phyloP scores from a whole-genome alignment of 37 sponge, comb jelly and placozoan species.

The Diacarnus erythraeanus region DNA sequence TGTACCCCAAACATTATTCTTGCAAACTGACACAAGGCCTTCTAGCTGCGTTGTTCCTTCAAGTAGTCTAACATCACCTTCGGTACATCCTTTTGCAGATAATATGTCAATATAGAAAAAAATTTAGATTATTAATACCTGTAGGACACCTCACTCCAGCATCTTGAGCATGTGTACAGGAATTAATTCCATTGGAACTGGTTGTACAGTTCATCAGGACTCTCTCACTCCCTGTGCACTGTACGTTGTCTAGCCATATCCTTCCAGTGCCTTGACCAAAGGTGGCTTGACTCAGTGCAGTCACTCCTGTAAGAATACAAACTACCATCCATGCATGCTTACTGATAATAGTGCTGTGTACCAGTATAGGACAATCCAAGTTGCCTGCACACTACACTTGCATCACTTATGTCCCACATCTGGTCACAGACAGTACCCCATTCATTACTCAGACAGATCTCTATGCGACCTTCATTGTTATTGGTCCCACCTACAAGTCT shows the following conservation, averaged over 20 bases:
- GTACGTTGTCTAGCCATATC: background rate
- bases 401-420: conserved; percentile 11
- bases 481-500: conserved; percentile 39
- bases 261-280: conserved; percentile 18
- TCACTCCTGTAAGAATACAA: background rate
- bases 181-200: background rate
- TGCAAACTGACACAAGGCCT: too few relatives aligned
- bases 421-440: conserved; percentile 66
- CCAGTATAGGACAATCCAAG: conserved; percentile 3
- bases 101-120: too few relatives aligned
- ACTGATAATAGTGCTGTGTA: background rate
- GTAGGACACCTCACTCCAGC: conserved; percentile 35
- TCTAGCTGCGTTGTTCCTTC: too few relatives aligned
- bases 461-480: conserved; percentile 39
- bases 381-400: conserved; percentile 22
- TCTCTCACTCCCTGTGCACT: background rate
- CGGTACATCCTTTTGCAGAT: too few relatives aligned
- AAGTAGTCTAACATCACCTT: too few relatives aligned
- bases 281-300: background rate
- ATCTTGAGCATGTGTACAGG: conserved; percentile 7
- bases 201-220: conserved; percentile 8
- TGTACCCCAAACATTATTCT: too few relatives aligned
- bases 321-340: background rate
- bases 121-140: background rate
- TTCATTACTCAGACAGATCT: conserved; percentile 27